Evolutionary conservation across 2,113 vertebrate species (phyloP), one percentile per base, ranked within the genome.

Genomic region (Mirza zaza): DNA sequence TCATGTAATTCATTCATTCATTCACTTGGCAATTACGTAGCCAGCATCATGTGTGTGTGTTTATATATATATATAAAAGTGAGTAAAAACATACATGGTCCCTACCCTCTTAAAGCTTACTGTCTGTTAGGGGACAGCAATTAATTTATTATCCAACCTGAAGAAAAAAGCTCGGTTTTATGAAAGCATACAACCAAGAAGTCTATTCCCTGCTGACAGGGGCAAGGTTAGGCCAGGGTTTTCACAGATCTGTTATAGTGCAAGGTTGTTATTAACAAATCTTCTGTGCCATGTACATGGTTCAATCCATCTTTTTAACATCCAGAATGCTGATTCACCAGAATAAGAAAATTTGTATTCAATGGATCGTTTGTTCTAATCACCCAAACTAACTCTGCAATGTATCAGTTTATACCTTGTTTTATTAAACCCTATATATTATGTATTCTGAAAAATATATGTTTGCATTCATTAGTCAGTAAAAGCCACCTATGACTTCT

Each of bases 91-190:
- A 42, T 25, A 13, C 71, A n/a, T 27, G 7, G 20, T 45, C 6
- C 29, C 18, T 97, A 59, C 39, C 87, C n/a, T 87, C 73, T 77
- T 88, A 85, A 90, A 88, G 25, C 59, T 96, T 90, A 81, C 8
- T 90, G 2, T 87, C 45, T 91, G 27, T n/a, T 76, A 68, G 20
- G 27, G 92, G 52, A 55, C 45, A 93, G 73, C 10, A 87, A 42
- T 75, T 61, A 91, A 81, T 90, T 67, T 80, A 65, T 67, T 86
- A 57, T 45, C 18, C 36, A 68, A 83, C 17, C 6, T 80, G 17
- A 14, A 75, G 21, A 48, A 13, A 50, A 63, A 73, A 71, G 5
- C 25, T 75, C 23, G 65, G 14, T 45, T 87, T 14, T 17, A 34
- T 45, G 34, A 70, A 5, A 59, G 3, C 8, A n/a, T 57, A 73